Percentiles rank a stretch among this genome's conserved stretches.
Conservation (phyloP, 2,888 invertebrate species). For the Teleogryllus oceanicus region DNA sequence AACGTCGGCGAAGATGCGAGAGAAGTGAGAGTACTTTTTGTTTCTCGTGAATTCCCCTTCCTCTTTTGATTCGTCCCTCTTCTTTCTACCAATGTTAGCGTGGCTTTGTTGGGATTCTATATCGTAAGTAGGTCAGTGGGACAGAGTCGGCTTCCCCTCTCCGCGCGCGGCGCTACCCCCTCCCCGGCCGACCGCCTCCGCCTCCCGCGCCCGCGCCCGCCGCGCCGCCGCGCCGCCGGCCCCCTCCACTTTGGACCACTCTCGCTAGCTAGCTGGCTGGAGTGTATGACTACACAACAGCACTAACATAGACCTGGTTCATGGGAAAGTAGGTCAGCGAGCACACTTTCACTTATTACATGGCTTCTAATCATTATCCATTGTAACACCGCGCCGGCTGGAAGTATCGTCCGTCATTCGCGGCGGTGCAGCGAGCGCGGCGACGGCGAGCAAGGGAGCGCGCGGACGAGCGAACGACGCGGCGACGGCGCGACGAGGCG, state of each 20-base stretch:
- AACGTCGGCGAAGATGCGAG: neutral
- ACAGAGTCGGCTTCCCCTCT: constrained; percentile 29
- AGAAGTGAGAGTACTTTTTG: neutral
- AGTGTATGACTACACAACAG: constrained; percentile 45
- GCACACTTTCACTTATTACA: constrained; percentile 87
- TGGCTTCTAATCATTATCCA: constrained; percentile 69
- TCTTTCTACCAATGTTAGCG: neutral
- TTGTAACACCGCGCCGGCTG: constrained; percentile 58
- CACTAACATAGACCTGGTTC: constrained; percentile 90
- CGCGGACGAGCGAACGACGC: constrained; percentile 46
- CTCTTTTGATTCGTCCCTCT: neutral
- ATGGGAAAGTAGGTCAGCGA: constrained; percentile 79
- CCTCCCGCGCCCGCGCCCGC: constrained; percentile 31
- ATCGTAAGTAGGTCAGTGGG: constrained; percentile 39
- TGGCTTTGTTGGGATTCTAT: constrained; percentile 18
- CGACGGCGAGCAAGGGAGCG: constrained; percentile 55
- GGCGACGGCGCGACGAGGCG: constrained; percentile 43
- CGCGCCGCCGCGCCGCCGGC: constrained; percentile 39
- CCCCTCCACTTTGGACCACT: constrained; percentile 35
- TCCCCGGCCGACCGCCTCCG: neutral
- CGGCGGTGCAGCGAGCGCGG: constrained; percentile 46
- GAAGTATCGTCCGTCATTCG: constrained; percentile 43
- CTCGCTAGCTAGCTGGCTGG: constrained; percentile 35
- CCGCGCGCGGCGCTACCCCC: neutral
- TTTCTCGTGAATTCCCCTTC: neutral